A percentile compares a stretch with the other conserved stretches of the same genome.
These are phyloP conservation scores for Apaloderma vittatum DNA, from an alignment of 2,113 vertebrate species.

Conservation along the genomic window DNA sequence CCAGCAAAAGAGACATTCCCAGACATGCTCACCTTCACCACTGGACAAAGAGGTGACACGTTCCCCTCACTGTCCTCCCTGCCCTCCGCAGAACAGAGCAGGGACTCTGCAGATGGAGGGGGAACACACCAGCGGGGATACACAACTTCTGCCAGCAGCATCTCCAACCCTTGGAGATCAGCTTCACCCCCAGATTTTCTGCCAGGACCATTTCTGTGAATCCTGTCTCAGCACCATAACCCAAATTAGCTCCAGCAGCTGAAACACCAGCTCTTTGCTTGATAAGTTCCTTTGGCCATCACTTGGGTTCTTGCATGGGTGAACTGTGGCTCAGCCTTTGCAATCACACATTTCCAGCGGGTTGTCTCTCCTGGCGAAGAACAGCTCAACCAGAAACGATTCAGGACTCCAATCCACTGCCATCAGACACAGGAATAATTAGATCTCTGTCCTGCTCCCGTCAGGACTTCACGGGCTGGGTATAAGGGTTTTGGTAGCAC, in stretches of 20 bases:
- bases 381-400: not conserved
- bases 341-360: not conserved
- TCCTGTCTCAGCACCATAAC: not conserved
- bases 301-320: not conserved
- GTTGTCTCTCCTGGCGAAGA: not conserved
- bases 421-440: not conserved
- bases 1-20: not conserved
- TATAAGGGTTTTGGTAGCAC: not conserved
- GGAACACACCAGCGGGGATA: not conserved
- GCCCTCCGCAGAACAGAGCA: rapidly evolving
- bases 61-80: not conserved
- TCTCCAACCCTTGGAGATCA: not conserved
- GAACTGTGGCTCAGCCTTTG: not conserved
- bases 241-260: not conserved
- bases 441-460: not conserved
- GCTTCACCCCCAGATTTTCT: not conserved
- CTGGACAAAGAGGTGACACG: not conserved
- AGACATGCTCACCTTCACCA: not conserved
- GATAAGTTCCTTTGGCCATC: rapidly evolving
- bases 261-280: not conserved
- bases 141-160: not conserved
- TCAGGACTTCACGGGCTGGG: rapidly evolving
- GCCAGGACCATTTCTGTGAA: not conserved
- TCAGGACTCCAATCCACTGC: not conserved
- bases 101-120: not conserved